Evolutionary conservation across 30 jellyfish, hydroid and myxozoan genomes (phyloP), one percentile per base, ranked within the genome.

Genomic region (Turritopsis dohrnii): DNA sequence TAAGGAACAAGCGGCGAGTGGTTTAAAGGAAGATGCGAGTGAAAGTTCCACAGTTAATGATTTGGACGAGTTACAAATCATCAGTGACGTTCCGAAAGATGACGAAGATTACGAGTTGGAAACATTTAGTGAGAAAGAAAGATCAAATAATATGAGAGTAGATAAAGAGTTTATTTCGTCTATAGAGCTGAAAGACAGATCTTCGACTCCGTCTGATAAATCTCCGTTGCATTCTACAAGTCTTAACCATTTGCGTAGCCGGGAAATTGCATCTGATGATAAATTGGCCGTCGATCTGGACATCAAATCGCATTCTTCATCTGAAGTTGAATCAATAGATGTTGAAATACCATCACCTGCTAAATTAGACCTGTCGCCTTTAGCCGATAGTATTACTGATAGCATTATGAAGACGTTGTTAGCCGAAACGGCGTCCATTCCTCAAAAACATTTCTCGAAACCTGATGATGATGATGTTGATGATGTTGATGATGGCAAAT

Each of bases 331-430:
- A 77, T 77, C 85, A 29, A 18, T 29, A 24, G 72, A 77, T 29
- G 30, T 23, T 16, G 65, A 53, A 53, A 65, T 53, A 30, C 27
- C 79, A n/a, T 53, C 87, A 54, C 83, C 89, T 24, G 72, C 5
- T 25, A 82, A 81, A 16, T 27, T 66, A 26, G 96, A 89, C 81
- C 54, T 88, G 54, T 75, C 77, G 18, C 83, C 81, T 21, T 85
- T 89, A 21, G 99, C 97, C 23, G 99, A 87, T 41, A 84, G 87
- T 29, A 83, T 94, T 19, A 83, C 97, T 3, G 96, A 89, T 20
- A 81, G 96, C 25, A 27, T 94, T 66, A 66, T 94, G 74, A 84
- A 77, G 22, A 81, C 83, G n/a, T 54, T 94, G 52, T 54, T 94
- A 66, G 79, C 79, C n/a, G 99, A 94, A 71, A 66, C 96, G 0